These are phyloP conservation scores for Spodoptera exigua DNA, from an alignment of 2,888 invertebrate genomes.

Conservation along the genomic window DNA sequence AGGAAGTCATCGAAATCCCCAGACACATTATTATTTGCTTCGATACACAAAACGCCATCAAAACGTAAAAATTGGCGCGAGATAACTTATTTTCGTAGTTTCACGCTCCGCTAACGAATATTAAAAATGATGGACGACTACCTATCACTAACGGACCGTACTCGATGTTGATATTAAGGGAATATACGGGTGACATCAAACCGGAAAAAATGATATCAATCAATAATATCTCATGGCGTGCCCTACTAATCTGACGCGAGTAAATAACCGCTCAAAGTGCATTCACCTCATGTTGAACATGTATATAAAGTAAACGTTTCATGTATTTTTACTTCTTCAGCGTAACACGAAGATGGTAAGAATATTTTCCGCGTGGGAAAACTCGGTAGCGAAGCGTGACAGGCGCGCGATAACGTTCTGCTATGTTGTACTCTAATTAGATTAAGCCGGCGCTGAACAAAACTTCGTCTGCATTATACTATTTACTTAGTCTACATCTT, in stretches of 20 bases:
- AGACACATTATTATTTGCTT: slow-evolving; percentile 73
- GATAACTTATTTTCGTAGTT: slow-evolving; percentile 58
- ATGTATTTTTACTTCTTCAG: slow-evolving; percentile 70
- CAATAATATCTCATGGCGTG: slow-evolving; percentile 73
- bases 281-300: slow-evolving; percentile 63
- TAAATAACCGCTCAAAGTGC: slow-evolving; percentile 65
- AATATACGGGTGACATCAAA: slow-evolving; percentile 51
- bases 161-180: slow-evolving; percentile 49
- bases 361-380: slow-evolving; percentile 78
- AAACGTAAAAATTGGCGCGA: slow-evolving; percentile 63
- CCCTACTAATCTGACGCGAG: slow-evolving; percentile 65
- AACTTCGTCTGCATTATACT: slow-evolving; percentile 63
- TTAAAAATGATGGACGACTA: slow-evolving; percentile 75
- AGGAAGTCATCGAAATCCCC: slow-evolving; percentile 59
- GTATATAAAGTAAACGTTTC: slow-evolving; percentile 64
- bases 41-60: slow-evolving; percentile 66
- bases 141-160: slow-evolving; percentile 61
- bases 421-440: slow-evolving; percentile 76
- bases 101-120: slow-evolving; percentile 60
- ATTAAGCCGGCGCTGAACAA: slow-evolving; percentile 68
- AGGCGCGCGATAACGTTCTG: slow-evolving; percentile 75
- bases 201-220: slow-evolving; percentile 76
- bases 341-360: slow-evolving; percentile 68
- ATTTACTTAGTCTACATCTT: slow-evolving; percentile 48
- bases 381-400: slow-evolving; percentile 73